Evolutionary conservation across 1,140 invertebrate species (phyloP).

Genomic region (Chironomus tepperi): DNA sequence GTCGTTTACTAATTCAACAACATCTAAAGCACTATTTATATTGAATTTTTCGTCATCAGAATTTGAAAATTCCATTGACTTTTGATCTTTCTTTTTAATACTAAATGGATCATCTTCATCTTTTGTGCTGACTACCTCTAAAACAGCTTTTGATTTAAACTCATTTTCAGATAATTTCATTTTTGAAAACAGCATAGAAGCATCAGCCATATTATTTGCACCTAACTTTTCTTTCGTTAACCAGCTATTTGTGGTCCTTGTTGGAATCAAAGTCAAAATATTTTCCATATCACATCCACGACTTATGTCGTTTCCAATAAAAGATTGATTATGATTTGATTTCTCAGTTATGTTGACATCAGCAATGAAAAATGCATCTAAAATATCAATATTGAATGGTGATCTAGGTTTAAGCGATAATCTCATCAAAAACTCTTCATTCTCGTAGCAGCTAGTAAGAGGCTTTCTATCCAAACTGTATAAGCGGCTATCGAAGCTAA

Average conservation of each 20-base stretch:
- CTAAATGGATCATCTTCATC: constrained; percentile 7
- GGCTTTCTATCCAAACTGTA: constrained; percentile 36
- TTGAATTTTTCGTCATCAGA: constrained; percentile 22
- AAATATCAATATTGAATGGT: constrained; percentile 35
- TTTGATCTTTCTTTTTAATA: neutral
- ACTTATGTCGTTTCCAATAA: neutral
- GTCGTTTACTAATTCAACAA: constrained; percentile 32
- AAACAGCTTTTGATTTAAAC: neutral
- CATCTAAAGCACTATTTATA: constrained; percentile 27
- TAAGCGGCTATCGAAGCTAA: constrained; percentile 34
- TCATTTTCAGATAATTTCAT: neutral
- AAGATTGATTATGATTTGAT: neutral
- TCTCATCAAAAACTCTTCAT: constrained; percentile 38
- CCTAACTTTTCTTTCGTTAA: neutral
- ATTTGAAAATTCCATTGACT: neutral
- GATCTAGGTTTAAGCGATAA: constrained; percentile 35
- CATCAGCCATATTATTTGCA: neutral
- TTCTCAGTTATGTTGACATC: constrained; percentile 24
- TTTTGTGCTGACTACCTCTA: neutral
- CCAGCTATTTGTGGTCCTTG: neutral
- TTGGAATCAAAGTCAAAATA: neutral
- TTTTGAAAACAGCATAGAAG: neutral
- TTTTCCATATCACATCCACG: neutral
- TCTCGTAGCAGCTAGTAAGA: constrained; percentile 33
- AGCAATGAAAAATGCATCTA: constrained; percentile 40